Conservation (phyloP, 64 coral and sea anemone species). For the Exaiptasia diaphana region DNA sequence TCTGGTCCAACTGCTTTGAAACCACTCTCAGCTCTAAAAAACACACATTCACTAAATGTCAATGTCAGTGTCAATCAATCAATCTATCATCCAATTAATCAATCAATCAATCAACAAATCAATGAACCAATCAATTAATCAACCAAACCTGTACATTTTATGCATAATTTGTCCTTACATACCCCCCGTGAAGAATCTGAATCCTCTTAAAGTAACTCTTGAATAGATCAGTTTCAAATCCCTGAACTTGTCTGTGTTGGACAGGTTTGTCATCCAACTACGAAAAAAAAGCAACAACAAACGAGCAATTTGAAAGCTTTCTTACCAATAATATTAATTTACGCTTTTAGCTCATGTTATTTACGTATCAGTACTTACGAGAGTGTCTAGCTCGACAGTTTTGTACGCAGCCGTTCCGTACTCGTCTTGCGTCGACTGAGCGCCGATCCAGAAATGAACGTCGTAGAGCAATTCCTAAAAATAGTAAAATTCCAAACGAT, state of each 20-base stretch:
- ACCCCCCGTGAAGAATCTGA: slow-evolving; percentile 41
- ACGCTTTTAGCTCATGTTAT: too few species aligned
- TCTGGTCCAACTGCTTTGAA: slow-evolving; percentile 8
- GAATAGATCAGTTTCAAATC: slow-evolving; percentile 13
- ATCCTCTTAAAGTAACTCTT: slow-evolving; percentile 45
- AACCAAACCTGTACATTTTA: too few species aligned
- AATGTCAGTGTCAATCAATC: too few species aligned
- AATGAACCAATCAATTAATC: too few species aligned
- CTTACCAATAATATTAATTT: too few species aligned
- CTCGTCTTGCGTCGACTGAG: slow-evolving; percentile 40
- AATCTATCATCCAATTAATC: too few species aligned
- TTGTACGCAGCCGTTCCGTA: slow-evolving; percentile 68
- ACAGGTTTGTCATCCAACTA: slow-evolving; percentile 65
- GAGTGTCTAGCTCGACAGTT: slow-evolving; percentile 53
- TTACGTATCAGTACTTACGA: slow-evolving; percentile 24
- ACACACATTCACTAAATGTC: too few species aligned
- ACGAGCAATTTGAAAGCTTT: too few species aligned
- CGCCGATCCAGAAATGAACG: slow-evolving; percentile 59
- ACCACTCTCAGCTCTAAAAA: slow-evolving; percentile 36
- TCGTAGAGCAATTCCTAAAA: slow-evolving; percentile 41
- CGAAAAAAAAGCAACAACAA: background rate
- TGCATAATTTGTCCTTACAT: too few species aligned
- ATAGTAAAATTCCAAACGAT: background rate
- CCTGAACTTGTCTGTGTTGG: slow-evolving; percentile 49
- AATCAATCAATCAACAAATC: too few species aligned